These are phyloP conservation scores for Oscheius myriophilus DNA, from an alignment of 2,888 invertebrate genomes.

Conservation along the genomic window DNA sequence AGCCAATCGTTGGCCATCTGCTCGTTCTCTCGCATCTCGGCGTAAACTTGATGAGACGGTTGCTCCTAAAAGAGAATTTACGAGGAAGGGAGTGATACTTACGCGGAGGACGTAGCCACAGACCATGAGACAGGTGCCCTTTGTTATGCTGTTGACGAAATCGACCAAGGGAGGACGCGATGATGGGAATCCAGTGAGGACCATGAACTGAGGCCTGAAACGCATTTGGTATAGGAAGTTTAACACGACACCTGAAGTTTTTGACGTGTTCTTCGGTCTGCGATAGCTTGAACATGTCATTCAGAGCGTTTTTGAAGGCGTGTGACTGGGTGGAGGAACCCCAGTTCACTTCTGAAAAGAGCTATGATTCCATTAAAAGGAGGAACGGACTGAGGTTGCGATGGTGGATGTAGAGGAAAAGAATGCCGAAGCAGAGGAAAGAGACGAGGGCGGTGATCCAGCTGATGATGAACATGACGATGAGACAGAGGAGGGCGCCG, in stretches of 20 bases:
- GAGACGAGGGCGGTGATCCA: conserved; percentile 75
- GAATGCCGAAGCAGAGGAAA: conserved; percentile 74
- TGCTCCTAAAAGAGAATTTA: conserved; percentile 50
- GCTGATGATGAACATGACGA: conserved; percentile 75
- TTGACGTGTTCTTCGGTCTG: conserved; percentile 94
- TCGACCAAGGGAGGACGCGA: conserved; percentile 88
- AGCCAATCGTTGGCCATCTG: conserved; percentile 84
- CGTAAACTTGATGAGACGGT: conserved; percentile 57
- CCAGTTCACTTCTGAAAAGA: conserved; percentile 85
- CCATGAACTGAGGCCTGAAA: conserved; percentile 88
- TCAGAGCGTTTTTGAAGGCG: conserved; percentile 89
- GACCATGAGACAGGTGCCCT: conserved; percentile 86
- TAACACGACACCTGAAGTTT: conserved; percentile 79
- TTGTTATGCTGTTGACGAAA: conserved; percentile 89
- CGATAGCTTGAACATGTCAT: conserved; percentile 86
- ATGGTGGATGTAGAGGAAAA: conserved; percentile 92
- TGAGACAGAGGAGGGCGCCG: conserved; percentile 79
- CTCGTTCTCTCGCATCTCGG: conserved; percentile 50
- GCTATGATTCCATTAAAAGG: background rate
- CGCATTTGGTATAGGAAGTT: background rate
- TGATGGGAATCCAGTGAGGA: conserved; percentile 85
- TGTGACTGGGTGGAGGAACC: conserved; percentile 96
- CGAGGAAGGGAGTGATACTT: background rate
- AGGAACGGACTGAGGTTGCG: conserved; percentile 82
- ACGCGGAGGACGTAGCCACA: conserved; percentile 87